Base-by-base conservation (phyloP, 1,140 invertebrate species). In the Pemphigus obesinymphae region DNA sequence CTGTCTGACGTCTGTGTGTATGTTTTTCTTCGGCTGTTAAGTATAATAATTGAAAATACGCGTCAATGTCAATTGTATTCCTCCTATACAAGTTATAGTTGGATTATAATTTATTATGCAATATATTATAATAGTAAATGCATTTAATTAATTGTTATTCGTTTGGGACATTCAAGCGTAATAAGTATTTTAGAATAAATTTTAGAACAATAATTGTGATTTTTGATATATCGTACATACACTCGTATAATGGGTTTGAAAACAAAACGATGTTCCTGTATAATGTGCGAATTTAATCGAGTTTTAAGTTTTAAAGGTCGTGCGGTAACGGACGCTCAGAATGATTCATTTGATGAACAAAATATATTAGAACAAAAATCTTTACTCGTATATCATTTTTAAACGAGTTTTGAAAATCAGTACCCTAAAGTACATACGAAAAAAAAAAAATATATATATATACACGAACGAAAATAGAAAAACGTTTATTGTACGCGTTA, bases 401-500 rank as follows among this genome's bases (percentile, higher is more conserved):
- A 45, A 70, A 20, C 40, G 40, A 45, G 45, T 70, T 15, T 45
- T 45, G 29, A 29, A 70, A 29, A 70, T 26, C 23, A 15, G 13
- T 29, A 29, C 29, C 7, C 13, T 23, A 17, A 26, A 68, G 17
- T 26, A 23, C 68, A 26, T 17, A 31, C 7, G 23, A 8, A 72
- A 48, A 72, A 45, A 48, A 72, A 34, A 70, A 43, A 2, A 26
- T 58, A 37, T 68, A 68, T 70, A 70, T 70, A 70, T 23, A 70
- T 1, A 15, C 6, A 20, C 8, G n/a, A 34, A 66, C 17, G 5
- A 43, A 43, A 43, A 45, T 29, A 45, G 26, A 48, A 72, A 72
- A 72, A 72, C 40, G 37, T 29, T 70, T 70, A 70, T 45, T 31
- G 66, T 43, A 70, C 37, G 66, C n/a, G 66, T 70, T 70, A 45